Conservation (phyloP, 2,888 invertebrate species). For the Metopia argyrocephala region DNA sequence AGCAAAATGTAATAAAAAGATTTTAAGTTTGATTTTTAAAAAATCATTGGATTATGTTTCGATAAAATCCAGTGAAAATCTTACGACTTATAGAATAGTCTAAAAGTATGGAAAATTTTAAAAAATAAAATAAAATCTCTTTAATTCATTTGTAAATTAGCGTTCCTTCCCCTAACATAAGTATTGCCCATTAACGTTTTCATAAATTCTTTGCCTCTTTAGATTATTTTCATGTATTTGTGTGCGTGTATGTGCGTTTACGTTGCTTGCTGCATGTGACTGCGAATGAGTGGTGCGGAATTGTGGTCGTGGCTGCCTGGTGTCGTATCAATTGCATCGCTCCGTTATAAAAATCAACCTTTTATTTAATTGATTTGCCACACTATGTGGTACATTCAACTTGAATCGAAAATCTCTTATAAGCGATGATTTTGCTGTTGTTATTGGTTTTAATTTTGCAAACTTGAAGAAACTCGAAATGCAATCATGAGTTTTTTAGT, state of each 20-base stretch:
- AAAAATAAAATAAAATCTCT: no score
- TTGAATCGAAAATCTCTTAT: conserved; percentile 55
- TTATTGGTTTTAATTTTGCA: conserved; percentile 13
- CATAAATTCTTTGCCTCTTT: conserved; percentile 4
- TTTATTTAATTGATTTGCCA: conserved; percentile 65
- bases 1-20: no score
- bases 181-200: not conserved
- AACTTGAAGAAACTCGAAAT: conserved; percentile 51
- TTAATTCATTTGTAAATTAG: no score
- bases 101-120: no score
- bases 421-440: not conserved
- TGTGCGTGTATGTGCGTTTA: not conserved
- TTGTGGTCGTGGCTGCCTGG: conserved; percentile 57
- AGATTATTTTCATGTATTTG: conserved; percentile 12
- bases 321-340: conserved; percentile 65
- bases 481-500: conserved; percentile 49
- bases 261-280: conserved; percentile 18
- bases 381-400: conserved; percentile 65
- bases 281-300: conserved; percentile 46
- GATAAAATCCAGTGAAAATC: no score
- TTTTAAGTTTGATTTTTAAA: no score
- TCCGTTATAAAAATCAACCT: conserved; percentile 65
- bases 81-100: no score
- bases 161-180: conserved; percentile 11
- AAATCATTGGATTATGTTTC: no score